Percentiles rank a stretch among this genome's conserved stretches.
Conservation (phyloP, 2,113 vertebrate species). For the Catharus bicknelli region DNA sequence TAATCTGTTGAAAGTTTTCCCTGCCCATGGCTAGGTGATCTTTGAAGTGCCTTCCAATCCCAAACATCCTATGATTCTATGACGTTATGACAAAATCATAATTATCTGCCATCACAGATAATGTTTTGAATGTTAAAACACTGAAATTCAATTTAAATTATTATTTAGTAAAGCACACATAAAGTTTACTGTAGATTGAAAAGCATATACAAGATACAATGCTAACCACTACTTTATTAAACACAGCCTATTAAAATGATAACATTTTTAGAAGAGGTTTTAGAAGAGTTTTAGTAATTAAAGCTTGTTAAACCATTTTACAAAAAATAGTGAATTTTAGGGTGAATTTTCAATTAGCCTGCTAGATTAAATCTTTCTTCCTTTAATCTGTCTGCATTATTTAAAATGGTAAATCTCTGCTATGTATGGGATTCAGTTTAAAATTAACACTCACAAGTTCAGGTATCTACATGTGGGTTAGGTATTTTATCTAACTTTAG, state of each 20-base stretch:
- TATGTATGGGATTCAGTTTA: background rate
- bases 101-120: background rate
- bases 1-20: background rate
- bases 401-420: background rate
- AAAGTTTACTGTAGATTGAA: background rate
- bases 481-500: background rate
- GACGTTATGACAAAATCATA: background rate
- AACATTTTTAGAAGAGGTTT: background rate
- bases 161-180: background rate
- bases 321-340: background rate
- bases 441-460: background rate
- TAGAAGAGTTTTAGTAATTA: slow-evolving; percentile 2
- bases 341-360: background rate
- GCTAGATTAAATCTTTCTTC: background rate
- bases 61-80: background rate
- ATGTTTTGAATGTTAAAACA: background rate
- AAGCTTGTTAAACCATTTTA: background rate
- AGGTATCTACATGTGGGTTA: background rate
- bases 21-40: background rate
- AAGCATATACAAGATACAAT: background rate
- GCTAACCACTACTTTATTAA: background rate
- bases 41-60: background rate
- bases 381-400: background rate
- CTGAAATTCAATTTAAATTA: background rate
- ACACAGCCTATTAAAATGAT: slow-evolving; percentile 4